Conservation (phyloP, 2,888 invertebrate species). For the Dastarcus helophoroides region DNA sequence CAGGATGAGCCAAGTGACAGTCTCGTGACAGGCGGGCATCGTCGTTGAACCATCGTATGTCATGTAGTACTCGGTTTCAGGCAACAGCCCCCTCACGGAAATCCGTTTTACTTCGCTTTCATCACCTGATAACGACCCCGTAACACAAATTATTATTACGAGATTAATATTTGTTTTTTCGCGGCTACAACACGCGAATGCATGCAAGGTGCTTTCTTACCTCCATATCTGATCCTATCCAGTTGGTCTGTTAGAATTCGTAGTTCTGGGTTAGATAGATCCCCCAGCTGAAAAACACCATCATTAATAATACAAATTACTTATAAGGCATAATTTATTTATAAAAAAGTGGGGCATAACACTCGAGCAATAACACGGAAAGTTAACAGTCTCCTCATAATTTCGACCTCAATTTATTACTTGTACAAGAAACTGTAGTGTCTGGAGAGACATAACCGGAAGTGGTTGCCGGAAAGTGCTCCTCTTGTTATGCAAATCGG, state of each 20-base stretch:
- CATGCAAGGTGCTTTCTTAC: conserved; percentile 52
- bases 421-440: no score
- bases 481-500: conserved; percentile 36
- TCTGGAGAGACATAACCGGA: conserved; percentile 28
- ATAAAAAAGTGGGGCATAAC: no score
- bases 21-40: conserved; percentile 95
- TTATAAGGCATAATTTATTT: no score
- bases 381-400: no score
- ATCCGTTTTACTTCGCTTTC: conserved; percentile 75
- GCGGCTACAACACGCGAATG: no score
- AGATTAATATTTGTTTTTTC: no score
- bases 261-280: conserved; percentile 82
- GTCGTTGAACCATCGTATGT: conserved; percentile 97
- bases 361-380: no score
- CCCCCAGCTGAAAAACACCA: conserved; percentile 66
- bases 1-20: conserved; percentile 95
- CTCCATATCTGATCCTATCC: conserved; percentile 84
- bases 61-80: conserved; percentile 92
- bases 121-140: conserved; percentile 50
- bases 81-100: conserved; percentile 78
- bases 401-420: no score
- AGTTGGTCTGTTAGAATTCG: conserved; percentile 85
- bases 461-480: conserved; percentile 26
- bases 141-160: neutral
- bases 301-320: neutral